Evolutionary conservation across 2,888 invertebrate genomes (phyloP).

Genomic region (Thysanoteuthis rhombus): DNA sequence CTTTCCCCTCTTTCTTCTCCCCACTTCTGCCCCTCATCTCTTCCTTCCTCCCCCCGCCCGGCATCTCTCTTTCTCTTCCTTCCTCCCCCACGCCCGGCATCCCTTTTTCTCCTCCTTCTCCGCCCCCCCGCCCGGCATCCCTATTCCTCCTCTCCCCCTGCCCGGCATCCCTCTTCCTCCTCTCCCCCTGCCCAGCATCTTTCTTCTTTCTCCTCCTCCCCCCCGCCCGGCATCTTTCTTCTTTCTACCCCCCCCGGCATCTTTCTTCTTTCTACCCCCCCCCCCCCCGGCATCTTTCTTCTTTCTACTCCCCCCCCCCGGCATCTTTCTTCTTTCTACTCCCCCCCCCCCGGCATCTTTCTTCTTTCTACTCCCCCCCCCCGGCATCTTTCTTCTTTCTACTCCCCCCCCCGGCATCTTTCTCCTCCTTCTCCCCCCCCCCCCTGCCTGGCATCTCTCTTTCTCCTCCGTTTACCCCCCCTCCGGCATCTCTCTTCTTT

Average conservation of each 20-base stretch:
- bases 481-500: background rate
- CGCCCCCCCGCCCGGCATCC: too few species aligned
- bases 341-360: background rate
- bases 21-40: background rate
- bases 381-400: background rate
- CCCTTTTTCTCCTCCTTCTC: background rate
- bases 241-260: background rate
- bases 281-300: rapidly evolving
- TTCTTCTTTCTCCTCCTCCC: background rate
- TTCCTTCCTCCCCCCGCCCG: too few species aligned
- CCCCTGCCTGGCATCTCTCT: background rate
- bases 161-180: background rate
- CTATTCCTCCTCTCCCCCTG: background rate
- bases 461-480: background rate
- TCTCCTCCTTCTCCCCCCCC: background rate
- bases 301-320: background rate
- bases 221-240: too few species aligned
- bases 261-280: background rate
- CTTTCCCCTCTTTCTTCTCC: background rate
- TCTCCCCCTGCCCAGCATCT: background rate
- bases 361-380: background rate
- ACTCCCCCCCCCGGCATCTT: too few species aligned
- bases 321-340: too few species aligned
- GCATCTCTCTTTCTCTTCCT: too few species aligned
- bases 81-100: too few species aligned